A percentile compares a stretch with the other conserved stretches of the same genome.
These are phyloP conservation scores for Cantharis flavilabris DNA, from an alignment of 2,888 invertebrate species.

Conservation along the genomic window DNA sequence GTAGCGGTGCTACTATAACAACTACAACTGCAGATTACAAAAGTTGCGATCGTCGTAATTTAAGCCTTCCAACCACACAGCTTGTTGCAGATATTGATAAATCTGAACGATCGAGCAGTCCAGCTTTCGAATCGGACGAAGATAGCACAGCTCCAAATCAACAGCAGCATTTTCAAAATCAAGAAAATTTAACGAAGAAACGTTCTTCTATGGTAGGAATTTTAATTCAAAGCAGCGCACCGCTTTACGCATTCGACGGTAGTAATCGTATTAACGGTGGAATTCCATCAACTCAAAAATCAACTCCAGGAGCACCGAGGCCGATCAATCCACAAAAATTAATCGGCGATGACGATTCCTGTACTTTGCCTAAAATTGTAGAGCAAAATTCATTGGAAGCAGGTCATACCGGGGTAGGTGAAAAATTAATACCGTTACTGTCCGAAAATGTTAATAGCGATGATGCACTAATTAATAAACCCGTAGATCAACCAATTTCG, in stretches of 20 bases:
- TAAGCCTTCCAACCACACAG: conserved; percentile 39
- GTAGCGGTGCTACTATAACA: conserved; percentile 62
- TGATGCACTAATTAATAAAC: conserved; percentile 25
- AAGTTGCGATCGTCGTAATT: conserved; percentile 40
- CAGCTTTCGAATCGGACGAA: conserved; percentile 94
- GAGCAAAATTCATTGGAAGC: conserved; percentile 68
- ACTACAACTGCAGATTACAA: conserved; percentile 49
- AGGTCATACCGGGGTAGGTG: conserved; percentile 58
- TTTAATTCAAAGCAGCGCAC: conserved; percentile 69
- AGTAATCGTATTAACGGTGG: conserved; percentile 63
- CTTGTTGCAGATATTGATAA: conserved; percentile 62
- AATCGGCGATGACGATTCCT: conserved; percentile 45
- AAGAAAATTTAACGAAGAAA: conserved; percentile 58
- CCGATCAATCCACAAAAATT: conserved; percentile 32
- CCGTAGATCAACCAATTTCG: conserved; percentile 42
- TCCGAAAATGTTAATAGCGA: conserved; percentile 34
- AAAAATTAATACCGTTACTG: conserved; percentile 33
- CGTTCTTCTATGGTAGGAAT: conserved; percentile 71
- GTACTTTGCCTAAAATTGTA: conserved; percentile 65
- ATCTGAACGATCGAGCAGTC: conserved; percentile 86
- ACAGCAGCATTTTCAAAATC: conserved; percentile 47
- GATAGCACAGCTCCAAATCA: conserved; percentile 66
- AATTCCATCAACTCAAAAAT: conserved; percentile 53
- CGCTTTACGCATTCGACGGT: conserved; percentile 55
- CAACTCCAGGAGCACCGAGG: conserved; percentile 26